A percentile compares a stretch with the other conserved stretches of the same genome.
phyloP scores from a whole-genome alignment of 2,113 vertebrate genomes.

The Choloepus hoffmanni region DNA sequence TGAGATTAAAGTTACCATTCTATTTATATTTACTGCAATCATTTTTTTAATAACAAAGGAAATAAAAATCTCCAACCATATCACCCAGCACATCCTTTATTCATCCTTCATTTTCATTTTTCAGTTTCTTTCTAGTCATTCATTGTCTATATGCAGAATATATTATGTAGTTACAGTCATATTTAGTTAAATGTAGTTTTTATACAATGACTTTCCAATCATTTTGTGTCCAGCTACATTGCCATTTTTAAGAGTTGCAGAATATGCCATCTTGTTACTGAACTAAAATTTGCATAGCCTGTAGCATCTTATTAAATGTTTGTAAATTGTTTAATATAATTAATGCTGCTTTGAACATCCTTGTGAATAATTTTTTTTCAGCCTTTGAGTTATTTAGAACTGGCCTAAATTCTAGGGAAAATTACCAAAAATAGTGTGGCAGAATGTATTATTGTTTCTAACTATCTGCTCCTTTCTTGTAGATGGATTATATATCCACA shows the following conservation, averaged over 20 bases:
- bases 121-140: background rate
- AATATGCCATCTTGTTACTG: background rate
- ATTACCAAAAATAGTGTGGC: background rate
- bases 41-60: background rate
- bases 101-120: background rate
- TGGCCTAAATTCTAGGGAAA: background rate
- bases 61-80: background rate
- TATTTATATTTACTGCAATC: background rate
- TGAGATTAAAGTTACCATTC: background rate
- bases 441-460: background rate
- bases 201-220: background rate
- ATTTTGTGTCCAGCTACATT: background rate
- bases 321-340: background rate
- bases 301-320: background rate
- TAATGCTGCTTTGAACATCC: background rate
- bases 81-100: background rate
- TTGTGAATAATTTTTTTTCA: background rate
- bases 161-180: background rate
- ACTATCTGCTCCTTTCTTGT: background rate
- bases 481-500: background rate
- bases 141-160: background rate
- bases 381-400: background rate
- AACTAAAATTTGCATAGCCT: background rate
- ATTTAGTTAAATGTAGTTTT: background rate
- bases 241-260: background rate